phyloP scores from a whole-genome alignment of 2,797 vertebrate genomes.

The Alectoris magna region DNA sequence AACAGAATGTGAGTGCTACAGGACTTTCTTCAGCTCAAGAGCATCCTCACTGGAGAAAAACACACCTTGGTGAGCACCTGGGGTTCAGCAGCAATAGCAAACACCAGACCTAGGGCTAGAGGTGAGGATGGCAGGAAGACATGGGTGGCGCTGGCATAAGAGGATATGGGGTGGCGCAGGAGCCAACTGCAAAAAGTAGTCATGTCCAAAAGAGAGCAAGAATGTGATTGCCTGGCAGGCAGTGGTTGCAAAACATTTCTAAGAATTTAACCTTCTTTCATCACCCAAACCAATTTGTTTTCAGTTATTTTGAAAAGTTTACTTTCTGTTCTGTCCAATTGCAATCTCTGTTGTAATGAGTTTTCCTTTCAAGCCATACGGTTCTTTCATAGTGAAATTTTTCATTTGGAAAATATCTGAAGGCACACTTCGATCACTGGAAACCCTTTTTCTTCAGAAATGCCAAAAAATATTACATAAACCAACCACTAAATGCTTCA shows the following conservation, averaged over 20 bases:
- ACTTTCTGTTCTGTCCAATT: not conserved
- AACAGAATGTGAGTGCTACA: not conserved
- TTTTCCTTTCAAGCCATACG: not conserved
- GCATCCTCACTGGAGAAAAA: not conserved
- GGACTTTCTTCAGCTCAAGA: not conserved
- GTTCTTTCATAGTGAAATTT: slow-evolving; percentile 26
- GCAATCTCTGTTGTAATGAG: not conserved
- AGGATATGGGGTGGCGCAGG: not conserved
- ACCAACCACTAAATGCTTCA: not conserved
- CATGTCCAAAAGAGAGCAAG: not conserved
- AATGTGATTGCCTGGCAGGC: not conserved
- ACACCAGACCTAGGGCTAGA: not conserved
- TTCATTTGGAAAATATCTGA: slow-evolving; percentile 24
- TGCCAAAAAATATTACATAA: not conserved
- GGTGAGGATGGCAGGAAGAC: not conserved
- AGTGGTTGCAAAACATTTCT: not conserved
- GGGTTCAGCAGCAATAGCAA: not conserved
- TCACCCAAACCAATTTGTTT: not conserved
- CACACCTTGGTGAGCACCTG: not conserved
- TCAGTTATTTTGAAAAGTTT: slow-evolving; percentile 29
- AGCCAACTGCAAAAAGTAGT: not conserved
- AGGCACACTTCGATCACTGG: not conserved
- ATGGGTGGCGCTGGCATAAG: not conserved
- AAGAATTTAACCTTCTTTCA: not conserved
- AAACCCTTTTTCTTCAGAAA: not conserved